Percentiles rank a stretch among this genome's conserved stretches.
Conservation (phyloP, 2,797 vertebrate species). For the Paramormyrops hopkinsi region DNA sequence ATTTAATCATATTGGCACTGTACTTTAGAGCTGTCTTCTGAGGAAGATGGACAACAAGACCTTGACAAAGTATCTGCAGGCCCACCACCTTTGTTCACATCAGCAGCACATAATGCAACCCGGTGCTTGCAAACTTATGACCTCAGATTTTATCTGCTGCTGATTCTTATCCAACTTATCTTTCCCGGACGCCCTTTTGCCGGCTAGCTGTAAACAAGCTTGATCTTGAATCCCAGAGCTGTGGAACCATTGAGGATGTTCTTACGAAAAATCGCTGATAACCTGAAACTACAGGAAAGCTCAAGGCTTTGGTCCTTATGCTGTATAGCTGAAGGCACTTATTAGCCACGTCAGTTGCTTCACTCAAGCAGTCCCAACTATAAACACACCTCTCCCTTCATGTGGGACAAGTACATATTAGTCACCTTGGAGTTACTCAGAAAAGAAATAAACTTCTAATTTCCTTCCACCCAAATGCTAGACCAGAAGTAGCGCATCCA, state of each 20-base stretch:
- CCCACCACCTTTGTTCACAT: not conserved
- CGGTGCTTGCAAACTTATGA: not conserved
- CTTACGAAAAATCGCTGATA: not conserved
- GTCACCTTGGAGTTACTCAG: not conserved
- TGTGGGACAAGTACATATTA: not conserved
- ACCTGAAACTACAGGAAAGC: not conserved
- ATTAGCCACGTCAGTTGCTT: slow-evolving; percentile 11
- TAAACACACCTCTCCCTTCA: slow-evolving; percentile 4
- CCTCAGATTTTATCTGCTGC: slow-evolving; percentile 2
- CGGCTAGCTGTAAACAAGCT: not conserved
- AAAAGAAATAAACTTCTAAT: slow-evolving; percentile 15
- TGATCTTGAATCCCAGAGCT: slow-evolving; percentile 2
- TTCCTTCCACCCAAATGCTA: not conserved
- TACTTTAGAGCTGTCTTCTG: slow-evolving; percentile 4
- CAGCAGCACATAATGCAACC: not conserved
- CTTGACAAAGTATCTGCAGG: not conserved
- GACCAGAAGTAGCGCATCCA: not conserved
- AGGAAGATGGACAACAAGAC: slow-evolving; percentile 5
- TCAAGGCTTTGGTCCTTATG: not conserved
- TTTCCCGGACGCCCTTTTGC: not conserved
- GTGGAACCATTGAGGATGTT: not conserved
- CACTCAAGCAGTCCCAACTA: not conserved
- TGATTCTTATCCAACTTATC: not conserved
- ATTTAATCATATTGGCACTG: not conserved
- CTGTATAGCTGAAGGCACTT: not conserved